Conservation (phyloP, 92 coral and sea anemone species). For the Chrysogorgia sp. region DNA sequence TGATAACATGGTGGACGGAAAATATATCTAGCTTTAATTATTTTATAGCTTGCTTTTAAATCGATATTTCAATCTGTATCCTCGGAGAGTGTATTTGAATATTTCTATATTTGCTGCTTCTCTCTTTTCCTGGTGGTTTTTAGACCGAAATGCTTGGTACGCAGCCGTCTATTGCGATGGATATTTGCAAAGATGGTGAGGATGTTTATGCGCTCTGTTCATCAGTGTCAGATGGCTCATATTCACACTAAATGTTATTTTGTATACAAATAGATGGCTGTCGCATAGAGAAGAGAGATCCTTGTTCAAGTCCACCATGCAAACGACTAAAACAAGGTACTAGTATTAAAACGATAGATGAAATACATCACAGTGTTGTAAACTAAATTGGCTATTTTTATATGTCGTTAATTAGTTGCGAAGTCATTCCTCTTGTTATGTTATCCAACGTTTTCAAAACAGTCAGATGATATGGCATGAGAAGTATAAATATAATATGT, state of each 20-base stretch:
- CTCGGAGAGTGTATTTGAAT: background rate
- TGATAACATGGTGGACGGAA: background rate
- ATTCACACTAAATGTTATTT: background rate
- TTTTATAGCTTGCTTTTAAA: background rate
- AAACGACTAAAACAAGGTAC: conserved; percentile 94
- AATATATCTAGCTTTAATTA: no score
- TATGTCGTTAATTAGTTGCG: no score
- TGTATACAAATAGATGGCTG: conserved; percentile 5
- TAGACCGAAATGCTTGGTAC: conserved; percentile 3
- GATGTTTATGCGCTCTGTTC: background rate
- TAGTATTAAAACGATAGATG: background rate
- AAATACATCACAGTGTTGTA: background rate
- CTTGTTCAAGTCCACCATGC: conserved; percentile 96
- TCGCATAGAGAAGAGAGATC: conserved; percentile 57
- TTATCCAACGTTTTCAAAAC: no score
- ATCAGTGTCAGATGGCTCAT: background rate
- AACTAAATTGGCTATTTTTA: background rate
- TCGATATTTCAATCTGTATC: background rate
- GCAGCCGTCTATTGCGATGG: background rate
- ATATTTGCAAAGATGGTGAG: background rate
- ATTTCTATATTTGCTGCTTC: background rate
- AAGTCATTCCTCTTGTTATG: no score
- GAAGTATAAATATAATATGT: no score
- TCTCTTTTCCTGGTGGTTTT: background rate
- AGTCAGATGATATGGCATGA: no score